A percentile compares a stretch with the other conserved stretches of the same genome.
phyloP scores from a whole-genome alignment of 2,888 invertebrate genomes.

The Rhagium mordax region DNA sequence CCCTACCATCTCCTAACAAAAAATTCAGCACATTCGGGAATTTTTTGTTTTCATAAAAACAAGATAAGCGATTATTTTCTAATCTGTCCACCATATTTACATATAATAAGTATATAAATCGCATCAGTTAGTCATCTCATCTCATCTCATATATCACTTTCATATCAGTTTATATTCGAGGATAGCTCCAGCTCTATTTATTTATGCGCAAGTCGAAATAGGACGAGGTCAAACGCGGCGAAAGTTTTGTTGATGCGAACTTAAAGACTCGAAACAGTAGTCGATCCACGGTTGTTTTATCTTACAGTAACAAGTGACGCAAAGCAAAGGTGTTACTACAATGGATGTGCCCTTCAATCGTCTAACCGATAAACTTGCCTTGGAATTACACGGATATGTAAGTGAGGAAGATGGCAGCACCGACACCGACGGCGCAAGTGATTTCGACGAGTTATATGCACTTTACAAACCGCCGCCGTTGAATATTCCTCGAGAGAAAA shows the following conservation, averaged over 20 bases:
- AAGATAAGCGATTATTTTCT: too few species aligned
- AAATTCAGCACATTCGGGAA: too few species aligned
- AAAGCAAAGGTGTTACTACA: not conserved
- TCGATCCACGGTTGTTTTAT: not conserved
- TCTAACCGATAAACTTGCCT: not conserved
- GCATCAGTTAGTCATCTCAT: too few species aligned
- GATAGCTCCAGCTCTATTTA: too few species aligned
- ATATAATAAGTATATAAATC: too few species aligned
- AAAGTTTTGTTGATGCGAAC: not conserved
- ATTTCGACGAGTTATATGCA: not conserved
- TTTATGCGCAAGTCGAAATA: not conserved
- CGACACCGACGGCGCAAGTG: not conserved
- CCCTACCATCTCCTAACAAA: too few species aligned
- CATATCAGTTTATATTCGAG: too few species aligned
- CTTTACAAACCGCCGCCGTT: conserved; percentile 1
- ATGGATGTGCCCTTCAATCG: not conserved
- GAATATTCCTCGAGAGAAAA: not conserved
- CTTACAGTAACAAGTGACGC: not conserved
- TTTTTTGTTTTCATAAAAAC: too few species aligned
- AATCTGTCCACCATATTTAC: too few species aligned
- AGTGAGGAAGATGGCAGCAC: conserved; percentile 7
- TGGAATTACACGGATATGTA: not conserved
- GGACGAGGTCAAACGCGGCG: not conserved
- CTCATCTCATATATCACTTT: too few species aligned
- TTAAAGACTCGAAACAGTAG: too few species aligned